Percentiles rank a stretch among this genome's conserved stretches.
These are phyloP conservation scores for Halocynthia aurantium DNA, from an alignment of 23 tunicate genomes.

Conservation along the genomic window DNA sequence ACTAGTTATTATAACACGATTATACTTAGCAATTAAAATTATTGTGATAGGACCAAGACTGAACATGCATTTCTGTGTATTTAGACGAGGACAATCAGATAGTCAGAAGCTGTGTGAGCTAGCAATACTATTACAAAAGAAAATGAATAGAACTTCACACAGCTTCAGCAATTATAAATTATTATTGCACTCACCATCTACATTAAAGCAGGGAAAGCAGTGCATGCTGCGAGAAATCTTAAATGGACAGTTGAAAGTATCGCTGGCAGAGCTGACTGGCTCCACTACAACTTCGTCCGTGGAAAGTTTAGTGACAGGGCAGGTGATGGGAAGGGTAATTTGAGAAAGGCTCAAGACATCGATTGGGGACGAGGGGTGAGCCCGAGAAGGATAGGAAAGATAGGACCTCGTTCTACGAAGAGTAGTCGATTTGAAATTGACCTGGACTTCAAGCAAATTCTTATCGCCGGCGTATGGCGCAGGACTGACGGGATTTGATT, in stretches of 20 bases:
- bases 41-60: not conserved
- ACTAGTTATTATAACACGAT: not conserved
- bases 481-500: conserved; percentile 13
- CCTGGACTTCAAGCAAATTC: too few relatives aligned
- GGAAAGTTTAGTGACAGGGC: conserved; percentile 16
- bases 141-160: not conserved
- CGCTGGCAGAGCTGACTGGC: conserved; percentile 10
- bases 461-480: not conserved
- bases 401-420: conserved; percentile 3
- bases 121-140: not conserved
- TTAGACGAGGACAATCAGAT: not conserved
- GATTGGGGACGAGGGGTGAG: too few relatives aligned
- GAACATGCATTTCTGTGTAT: not conserved
- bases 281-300: conserved; percentile 12
- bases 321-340: not conserved
- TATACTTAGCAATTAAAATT: not conserved
- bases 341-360: too few relatives aligned
- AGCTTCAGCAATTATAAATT: conserved; percentile 1
- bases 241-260: conserved; percentile 1
- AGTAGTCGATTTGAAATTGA: not conserved
- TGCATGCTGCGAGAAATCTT: conserved; percentile 29
- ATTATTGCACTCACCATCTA: conserved; percentile 22
- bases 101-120: not conserved
- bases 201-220: conserved; percentile 12
- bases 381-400: conserved; percentile 2